Base-by-base conservation (phyloP, 2,888 invertebrate genomes). In the Magallana nippona region DNA sequence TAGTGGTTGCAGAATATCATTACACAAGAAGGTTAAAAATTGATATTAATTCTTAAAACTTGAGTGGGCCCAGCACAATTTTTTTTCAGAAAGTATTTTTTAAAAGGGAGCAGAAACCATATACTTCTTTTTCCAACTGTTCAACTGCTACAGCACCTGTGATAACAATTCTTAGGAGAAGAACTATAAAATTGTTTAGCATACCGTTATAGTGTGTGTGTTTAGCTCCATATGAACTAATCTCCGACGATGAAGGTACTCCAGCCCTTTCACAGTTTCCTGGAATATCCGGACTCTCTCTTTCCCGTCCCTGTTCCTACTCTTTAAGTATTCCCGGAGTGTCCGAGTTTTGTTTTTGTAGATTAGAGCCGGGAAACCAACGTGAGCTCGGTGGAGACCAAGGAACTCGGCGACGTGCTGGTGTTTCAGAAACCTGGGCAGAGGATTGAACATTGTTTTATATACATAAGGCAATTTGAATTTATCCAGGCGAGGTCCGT, bases 201-300 rank as follows among this genome's bases (percentile, higher is more conserved):
- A 87, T 86, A 93, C 93, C 89, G 91, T 92, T 44, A 93, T 85
- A 10, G 92, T 92, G 81, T 93, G 91, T 32, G 91, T 89, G 13
- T 91, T 90, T 0, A 93, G 88, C 83, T 93, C 93, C 90, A 93
- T 91, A 84, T 93, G 93, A 1, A 92, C 92, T 17, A 93, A 86
- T 0, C 89, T 89, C 77, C 91, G 89, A 2, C 85, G 87, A 81
- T 93, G 92, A 17, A 92, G 89, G 81, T 89, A 92, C 22, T 91
- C 89, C 55, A 93, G 56, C 1, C 90, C 92, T 10, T 78, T 63
- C 0, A 88, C 82, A 2, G 89, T 86, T 15, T 87, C 87, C 44
- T 87, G 82, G n/a, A 92, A 44, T 0, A 88, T 84, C 11, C 63
- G 44, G 11, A 88, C 83, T 15, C 82, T 82, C 19, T 87, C 86